phyloP scores from a whole-genome alignment of 2,888 invertebrate species.

The Idaea aversata region DNA sequence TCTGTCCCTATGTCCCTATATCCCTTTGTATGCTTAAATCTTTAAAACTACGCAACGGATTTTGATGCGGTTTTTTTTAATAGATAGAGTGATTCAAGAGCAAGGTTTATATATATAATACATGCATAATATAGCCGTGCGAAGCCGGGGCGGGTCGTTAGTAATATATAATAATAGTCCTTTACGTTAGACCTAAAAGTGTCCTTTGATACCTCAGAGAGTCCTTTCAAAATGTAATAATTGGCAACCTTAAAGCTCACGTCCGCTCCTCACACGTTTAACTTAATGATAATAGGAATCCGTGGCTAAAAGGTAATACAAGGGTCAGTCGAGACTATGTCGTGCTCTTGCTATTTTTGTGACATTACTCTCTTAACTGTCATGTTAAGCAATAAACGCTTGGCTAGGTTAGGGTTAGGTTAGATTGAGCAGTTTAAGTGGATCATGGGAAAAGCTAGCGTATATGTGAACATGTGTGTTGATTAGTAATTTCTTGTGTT shows the following conservation, averaged over 20 bases:
- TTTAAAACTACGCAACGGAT: too few species aligned
- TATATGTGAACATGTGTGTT: neutral
- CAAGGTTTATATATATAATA: too few species aligned
- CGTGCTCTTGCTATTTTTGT: slow-evolving; percentile 66
- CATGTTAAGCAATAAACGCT: neutral
- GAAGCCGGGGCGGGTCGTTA: too few species aligned
- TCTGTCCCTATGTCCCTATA: too few species aligned
- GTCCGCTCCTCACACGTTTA: slow-evolving; percentile 53
- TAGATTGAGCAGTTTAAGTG: neutral
- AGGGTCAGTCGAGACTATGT: slow-evolving; percentile 54
- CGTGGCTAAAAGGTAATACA: slow-evolving; percentile 58
- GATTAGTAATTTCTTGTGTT: too few species aligned
- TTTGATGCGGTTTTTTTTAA: too few species aligned
- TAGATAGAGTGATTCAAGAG: too few species aligned
- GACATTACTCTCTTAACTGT: slow-evolving; percentile 19
- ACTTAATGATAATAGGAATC: slow-evolving; percentile 59
- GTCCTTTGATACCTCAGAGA: neutral
- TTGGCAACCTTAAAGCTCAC: slow-evolving; percentile 25
- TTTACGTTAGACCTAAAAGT: neutral
- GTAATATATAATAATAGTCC: too few species aligned
- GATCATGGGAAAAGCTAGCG: neutral
- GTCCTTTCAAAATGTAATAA: neutral
- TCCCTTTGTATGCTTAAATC: too few species aligned
- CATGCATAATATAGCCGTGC: too few species aligned
- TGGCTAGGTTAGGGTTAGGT: neutral